A percentile compares a stretch with the other conserved stretches of the same genome.
Conservation (phyloP, 2,888 invertebrate genomes). For the Bellardia bayeri region DNA sequence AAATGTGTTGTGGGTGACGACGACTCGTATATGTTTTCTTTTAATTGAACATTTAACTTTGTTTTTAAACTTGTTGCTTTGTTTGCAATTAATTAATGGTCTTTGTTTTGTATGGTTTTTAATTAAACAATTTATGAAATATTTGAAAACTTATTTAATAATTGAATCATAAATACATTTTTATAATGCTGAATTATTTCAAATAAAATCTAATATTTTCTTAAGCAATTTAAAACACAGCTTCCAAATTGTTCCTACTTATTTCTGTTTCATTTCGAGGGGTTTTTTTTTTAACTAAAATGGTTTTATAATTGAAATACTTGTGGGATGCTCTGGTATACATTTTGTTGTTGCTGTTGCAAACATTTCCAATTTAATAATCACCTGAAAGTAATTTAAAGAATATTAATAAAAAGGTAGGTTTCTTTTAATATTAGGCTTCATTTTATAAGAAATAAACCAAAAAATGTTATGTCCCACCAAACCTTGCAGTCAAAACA, state of each 20-base stretch:
- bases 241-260: conserved; percentile 46
- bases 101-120: not conserved
- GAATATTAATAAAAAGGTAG: not conserved
- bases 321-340: conserved; percentile 70
- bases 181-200: not conserved
- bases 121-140: not conserved
- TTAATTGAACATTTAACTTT: conserved; percentile 23
- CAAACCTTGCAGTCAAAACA: too few relatives aligned
- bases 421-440: too few relatives aligned
- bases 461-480: too few relatives aligned
- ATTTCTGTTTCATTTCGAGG: conserved; percentile 38
- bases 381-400: conserved; percentile 45
- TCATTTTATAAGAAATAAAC: too few relatives aligned
- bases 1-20: not conserved
- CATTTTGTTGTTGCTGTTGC: conserved; percentile 24
- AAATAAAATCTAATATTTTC: conserved; percentile 38
- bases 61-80: not conserved
- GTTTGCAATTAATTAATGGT: conserved; percentile 13
- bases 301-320: conserved; percentile 54
- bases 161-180: not conserved
- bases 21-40: not conserved
- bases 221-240: conserved; percentile 60
- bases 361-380: conserved; percentile 46
- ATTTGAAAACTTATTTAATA: conserved; percentile 4
- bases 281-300: conserved; percentile 48